Evolutionary conservation across 2,113 vertebrate genomes (phyloP), one percentile per base, ranked within the genome.

Genomic region (Corynorhinus townsendii): DNA sequence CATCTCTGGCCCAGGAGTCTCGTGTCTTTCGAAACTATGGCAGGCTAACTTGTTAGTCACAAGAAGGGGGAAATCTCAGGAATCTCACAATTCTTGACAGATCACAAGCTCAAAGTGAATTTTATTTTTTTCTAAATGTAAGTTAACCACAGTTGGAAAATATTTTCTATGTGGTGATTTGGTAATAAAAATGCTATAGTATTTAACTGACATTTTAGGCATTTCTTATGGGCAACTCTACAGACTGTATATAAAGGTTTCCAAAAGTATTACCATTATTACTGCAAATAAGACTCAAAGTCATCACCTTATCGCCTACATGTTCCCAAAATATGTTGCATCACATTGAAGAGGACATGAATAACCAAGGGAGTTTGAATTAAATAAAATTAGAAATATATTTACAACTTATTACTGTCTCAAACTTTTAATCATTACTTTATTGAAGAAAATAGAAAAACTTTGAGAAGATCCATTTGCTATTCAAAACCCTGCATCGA

Each of bases 71-170:
- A 64, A 54, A 54, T 91, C 35, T 80, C 82, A 94, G 49, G 86
- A 35, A 81, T 14, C 24, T 91, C 83, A 73, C 66, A 52, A 40
- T 64, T 75, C 47, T 87, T 81, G 68, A 82, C 30, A 91, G 68
- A 87, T 28, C 81, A 38, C 86, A 33, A 66, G 24, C 68, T 68
- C 35, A 47, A 87, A 91, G 75, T 68, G 26, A 91, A 91, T 68
- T 91, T 82, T 49, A 64, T 62, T 38, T 59, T 82, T 95, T 73
- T 91, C 72, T 95, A 86, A 87, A 87, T 73, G 83, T 82, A 54
- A 91, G 35, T 66, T n/a, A 91, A 54, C 30, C 38, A 45, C 54
- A 87, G 68, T 91, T 81, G 35, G 89, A 83, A 56, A 35, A 43
- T 47, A 82, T 54, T 81, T 91, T 86, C 56, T 82, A n/a, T 4